phyloP scores from a whole-genome alignment of 1,140 invertebrate genomes.

The Drosophila sp. region DNA sequence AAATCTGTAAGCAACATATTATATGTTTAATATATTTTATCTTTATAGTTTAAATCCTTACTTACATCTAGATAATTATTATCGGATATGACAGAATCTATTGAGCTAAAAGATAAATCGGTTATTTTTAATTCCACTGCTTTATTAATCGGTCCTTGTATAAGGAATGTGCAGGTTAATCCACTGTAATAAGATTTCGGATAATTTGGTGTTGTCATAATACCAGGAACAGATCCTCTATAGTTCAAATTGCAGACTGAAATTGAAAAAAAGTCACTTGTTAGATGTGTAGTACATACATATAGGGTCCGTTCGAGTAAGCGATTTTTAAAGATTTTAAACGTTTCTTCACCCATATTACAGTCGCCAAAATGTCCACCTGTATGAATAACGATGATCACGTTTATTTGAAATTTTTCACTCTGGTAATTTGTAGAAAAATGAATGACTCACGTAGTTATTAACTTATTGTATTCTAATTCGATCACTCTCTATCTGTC shows the following conservation, averaged over 20 bases:
- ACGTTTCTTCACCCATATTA: too few relatives aligned
- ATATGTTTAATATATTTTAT: slow-evolving; percentile 37
- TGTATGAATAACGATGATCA: too few relatives aligned
- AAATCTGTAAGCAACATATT: slow-evolving; percentile 37
- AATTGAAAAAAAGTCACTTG: slow-evolving; percentile 17
- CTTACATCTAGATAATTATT: slow-evolving; percentile 55
- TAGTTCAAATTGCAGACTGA: slow-evolving; percentile 88
- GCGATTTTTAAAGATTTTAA: too few relatives aligned
- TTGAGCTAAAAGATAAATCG: slow-evolving; percentile 88
- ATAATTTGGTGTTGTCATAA: slow-evolving; percentile 90
- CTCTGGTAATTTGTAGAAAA: too few relatives aligned
- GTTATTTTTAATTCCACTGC: slow-evolving; percentile 87
- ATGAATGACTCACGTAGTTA: too few relatives aligned
- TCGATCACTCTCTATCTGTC: too few relatives aligned
- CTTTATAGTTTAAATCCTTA: not conserved
- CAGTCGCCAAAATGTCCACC: too few relatives aligned
- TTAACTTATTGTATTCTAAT: too few relatives aligned
- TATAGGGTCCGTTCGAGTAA: too few relatives aligned
- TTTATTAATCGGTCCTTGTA: slow-evolving; percentile 86
- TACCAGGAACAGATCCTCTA: slow-evolving; percentile 77
- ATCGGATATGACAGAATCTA: slow-evolving; percentile 8
- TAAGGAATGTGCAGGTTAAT: slow-evolving; percentile 90
- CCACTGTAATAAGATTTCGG: slow-evolving; percentile 88
- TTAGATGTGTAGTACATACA: not conserved
- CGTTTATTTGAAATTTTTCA: too few relatives aligned